Percentiles rank a stretch among this genome's conserved stretches.
phyloP scores from a whole-genome alignment of 2,113 vertebrate species.

The Numida meleagris region DNA sequence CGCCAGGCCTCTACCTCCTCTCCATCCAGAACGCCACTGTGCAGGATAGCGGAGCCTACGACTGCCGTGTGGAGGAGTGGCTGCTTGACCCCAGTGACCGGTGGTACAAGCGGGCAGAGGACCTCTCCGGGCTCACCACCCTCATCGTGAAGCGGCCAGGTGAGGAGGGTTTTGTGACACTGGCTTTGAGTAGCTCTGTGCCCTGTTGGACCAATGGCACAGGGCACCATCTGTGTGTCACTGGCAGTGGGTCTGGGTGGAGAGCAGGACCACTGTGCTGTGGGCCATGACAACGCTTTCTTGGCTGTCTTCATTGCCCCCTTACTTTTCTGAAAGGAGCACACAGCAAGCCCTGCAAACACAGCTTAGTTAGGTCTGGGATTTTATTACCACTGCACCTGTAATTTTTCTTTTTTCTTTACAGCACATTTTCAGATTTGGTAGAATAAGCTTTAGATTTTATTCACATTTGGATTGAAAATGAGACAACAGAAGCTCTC shows the following conservation, averaged over 20 bases:
- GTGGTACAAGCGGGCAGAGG: slow-evolving; percentile 90
- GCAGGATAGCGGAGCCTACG: slow-evolving; percentile 85
- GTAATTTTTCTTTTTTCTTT: not conserved
- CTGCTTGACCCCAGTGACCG: slow-evolving; percentile 85
- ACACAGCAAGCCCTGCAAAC: not conserved
- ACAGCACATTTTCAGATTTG: not conserved
- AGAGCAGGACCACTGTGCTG: rapidly evolving
- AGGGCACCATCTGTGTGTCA: not conserved
- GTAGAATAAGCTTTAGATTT: not conserved
- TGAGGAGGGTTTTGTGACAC: slow-evolving; percentile 28
- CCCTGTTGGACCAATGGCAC: rapidly evolving
- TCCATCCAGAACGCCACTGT: slow-evolving; percentile 85
- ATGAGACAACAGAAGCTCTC: not conserved
- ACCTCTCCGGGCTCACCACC: slow-evolving; percentile 83
- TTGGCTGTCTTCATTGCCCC: not conserved
- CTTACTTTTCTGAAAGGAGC: not conserved
- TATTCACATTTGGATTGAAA: not conserved
- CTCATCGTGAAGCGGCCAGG: slow-evolving; percentile 88
- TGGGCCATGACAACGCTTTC: rapidly evolving
- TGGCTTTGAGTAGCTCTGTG: not conserved
- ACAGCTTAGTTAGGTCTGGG: not conserved
- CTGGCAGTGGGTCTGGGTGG: rapidly evolving
- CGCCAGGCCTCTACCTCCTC: slow-evolving; percentile 83
- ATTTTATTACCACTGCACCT: not conserved
- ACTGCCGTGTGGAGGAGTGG: slow-evolving; percentile 89